phyloP scores from a whole-genome alignment of 1,140 invertebrate genomes.

The Drosophila azteca region DNA sequence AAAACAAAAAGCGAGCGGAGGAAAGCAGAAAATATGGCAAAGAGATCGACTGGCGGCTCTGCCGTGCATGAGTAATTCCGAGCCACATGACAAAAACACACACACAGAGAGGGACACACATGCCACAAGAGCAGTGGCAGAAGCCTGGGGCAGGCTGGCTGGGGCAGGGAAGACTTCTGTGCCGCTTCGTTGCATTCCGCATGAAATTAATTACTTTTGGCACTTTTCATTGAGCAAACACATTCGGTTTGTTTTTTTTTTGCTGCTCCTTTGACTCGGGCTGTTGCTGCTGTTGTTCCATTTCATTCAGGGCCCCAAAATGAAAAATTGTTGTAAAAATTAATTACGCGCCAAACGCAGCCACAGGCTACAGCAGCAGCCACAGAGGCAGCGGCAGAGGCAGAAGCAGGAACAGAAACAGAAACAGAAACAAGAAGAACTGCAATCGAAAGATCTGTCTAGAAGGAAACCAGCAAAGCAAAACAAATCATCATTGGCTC shows the following conservation, averaged over 20 bases:
- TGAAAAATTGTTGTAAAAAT: constrained; percentile 80
- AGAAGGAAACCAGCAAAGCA: constrained; percentile 11
- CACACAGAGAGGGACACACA: neutral
- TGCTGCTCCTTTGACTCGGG: constrained; percentile 2
- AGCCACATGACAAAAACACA: constrained; percentile 65
- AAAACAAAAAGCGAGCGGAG: neutral
- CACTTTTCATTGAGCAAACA: constrained; percentile 82
- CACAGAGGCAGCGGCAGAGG: constrained; percentile 12
- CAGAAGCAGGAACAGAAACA: constrained; percentile 12
- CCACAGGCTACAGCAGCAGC: constrained; percentile 12
- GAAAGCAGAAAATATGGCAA: constrained; percentile 61
- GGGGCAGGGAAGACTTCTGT: constrained; percentile 25
- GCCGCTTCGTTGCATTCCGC: constrained; percentile 77
- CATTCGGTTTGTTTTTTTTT: constrained; percentile 59
- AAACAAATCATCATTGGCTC: constrained; percentile 63
- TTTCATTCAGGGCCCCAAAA: constrained; percentile 69
- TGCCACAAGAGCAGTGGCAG: constrained; percentile 15
- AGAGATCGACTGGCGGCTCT: constrained; percentile 61
- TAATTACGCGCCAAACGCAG: constrained; percentile 79
- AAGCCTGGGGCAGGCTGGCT: neutral
- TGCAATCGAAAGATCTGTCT: constrained; percentile 32
- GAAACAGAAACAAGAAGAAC: constrained; percentile 21
- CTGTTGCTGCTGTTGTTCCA: constrained; percentile 52
- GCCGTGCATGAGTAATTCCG: constrained; percentile 70
- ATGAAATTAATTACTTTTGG: constrained; percentile 83